Conservation (phyloP, 1,140 invertebrate species). For the Trichonephila clavipes region DNA sequence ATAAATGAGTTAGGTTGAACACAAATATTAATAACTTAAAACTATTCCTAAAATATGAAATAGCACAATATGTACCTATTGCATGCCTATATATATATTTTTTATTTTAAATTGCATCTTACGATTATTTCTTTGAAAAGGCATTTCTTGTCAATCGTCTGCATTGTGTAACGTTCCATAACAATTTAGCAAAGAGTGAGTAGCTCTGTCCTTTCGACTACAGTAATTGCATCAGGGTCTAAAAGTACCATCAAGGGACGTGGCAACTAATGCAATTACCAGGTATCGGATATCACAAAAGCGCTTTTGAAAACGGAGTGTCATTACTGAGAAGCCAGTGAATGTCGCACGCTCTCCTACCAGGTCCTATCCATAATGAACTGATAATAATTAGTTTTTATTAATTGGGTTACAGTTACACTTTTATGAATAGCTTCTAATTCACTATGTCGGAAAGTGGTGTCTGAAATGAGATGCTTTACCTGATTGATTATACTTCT, state of each 20-base stretch:
- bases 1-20: too few species aligned
- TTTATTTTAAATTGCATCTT: background rate
- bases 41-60: too few species aligned
- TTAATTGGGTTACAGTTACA: slow-evolving; percentile 35
- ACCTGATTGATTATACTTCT: background rate
- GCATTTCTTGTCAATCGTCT: background rate
- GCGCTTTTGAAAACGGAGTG: slow-evolving; percentile 20
- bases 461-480: background rate
- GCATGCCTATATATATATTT: too few species aligned
- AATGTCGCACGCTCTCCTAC: background rate
- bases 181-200: background rate
- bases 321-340: background rate
- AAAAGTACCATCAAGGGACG: slow-evolving; percentile 21
- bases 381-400: slow-evolving; percentile 36
- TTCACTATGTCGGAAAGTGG: background rate
- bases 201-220: background rate
- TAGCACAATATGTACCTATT: too few species aligned
- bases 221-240: slow-evolving; percentile 8
- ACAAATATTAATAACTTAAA: too few species aligned
- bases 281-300: slow-evolving; percentile 26
- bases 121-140: background rate
- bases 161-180: background rate
- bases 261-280: slow-evolving; percentile 8
- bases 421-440: slow-evolving; percentile 30
- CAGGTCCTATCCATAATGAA: background rate